Conservation (phyloP, 2,113 vertebrate species). For the Muscicapa adusta region DNA sequence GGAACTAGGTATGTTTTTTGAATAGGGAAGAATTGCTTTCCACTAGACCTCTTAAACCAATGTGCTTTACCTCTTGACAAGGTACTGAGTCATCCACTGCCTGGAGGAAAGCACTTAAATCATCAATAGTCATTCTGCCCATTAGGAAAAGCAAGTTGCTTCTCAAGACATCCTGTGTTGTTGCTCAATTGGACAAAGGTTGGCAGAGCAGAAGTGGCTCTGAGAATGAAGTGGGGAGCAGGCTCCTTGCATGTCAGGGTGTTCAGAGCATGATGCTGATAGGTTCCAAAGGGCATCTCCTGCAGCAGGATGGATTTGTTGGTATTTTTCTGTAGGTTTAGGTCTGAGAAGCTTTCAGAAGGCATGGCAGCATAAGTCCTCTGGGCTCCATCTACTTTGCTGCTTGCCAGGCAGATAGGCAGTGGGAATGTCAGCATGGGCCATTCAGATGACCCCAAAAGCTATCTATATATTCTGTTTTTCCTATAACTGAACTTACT, state of each 20-base stretch:
- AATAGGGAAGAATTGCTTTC: constrained; percentile 13
- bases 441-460: neutral
- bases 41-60: constrained; percentile 17
- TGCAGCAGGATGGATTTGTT: neutral
- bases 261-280: neutral
- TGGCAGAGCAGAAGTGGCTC: constrained; percentile 3
- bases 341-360: neutral
- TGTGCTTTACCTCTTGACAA: constrained; percentile 50
- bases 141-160: neutral
- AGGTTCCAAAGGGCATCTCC: neutral
- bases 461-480: neutral
- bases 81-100: constrained; percentile 46
- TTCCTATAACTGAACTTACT: neutral
- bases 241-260: neutral
- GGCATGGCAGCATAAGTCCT: neutral
- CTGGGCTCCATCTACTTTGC: neutral
- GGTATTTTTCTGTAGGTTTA: neutral
- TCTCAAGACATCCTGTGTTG: neutral
- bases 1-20: neutral
- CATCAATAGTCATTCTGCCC: neutral
- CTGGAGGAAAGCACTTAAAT: constrained; percentile 45
- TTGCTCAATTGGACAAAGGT: neutral
- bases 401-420: neutral
- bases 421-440: neutral
- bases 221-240: neutral